Percentiles rank a stretch among this genome's conserved stretches.
Conservation (phyloP, 2,113 vertebrate species). For the Tachysurus fulvidraco region DNA sequence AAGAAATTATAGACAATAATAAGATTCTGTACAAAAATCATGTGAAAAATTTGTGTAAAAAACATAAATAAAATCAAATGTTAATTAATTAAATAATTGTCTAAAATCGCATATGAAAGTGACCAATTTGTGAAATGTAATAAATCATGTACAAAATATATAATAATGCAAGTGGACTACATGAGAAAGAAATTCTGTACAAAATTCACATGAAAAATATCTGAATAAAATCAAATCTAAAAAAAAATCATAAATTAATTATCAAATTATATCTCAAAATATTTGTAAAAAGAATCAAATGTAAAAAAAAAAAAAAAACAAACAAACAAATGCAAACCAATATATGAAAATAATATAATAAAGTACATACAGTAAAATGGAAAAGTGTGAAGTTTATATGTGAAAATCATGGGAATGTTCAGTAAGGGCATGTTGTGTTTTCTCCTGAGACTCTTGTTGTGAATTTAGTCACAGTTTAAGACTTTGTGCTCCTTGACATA, state of each 20-base stretch:
- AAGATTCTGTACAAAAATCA: neutral
- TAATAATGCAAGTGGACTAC: neutral
- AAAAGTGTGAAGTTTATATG: neutral
- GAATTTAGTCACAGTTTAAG: slow-evolving; percentile 57
- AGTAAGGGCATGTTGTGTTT: neutral
- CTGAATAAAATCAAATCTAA: neutral
- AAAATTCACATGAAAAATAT: neutral
- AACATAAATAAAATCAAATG: neutral
- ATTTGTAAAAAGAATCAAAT: neutral
- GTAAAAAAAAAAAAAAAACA: no score
- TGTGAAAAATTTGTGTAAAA: no score
- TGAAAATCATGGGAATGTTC: neutral
- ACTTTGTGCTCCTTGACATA: slow-evolving; percentile 66
- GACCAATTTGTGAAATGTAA: neutral
- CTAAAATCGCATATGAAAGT: neutral
- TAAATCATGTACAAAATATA: neutral
- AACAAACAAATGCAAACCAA: neutral
- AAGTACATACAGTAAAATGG: neutral
- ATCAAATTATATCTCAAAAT: neutral
- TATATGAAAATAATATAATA: neutral
- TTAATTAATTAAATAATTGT: neutral
- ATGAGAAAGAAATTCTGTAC: neutral
- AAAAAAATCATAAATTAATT: neutral
- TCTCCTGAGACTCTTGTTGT: slow-evolving; percentile 55
- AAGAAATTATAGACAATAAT: no score